These are phyloP conservation scores for Acanthococcus lagerstroemiae DNA, from an alignment of 2,888 invertebrate genomes.

Conservation along the genomic window DNA sequence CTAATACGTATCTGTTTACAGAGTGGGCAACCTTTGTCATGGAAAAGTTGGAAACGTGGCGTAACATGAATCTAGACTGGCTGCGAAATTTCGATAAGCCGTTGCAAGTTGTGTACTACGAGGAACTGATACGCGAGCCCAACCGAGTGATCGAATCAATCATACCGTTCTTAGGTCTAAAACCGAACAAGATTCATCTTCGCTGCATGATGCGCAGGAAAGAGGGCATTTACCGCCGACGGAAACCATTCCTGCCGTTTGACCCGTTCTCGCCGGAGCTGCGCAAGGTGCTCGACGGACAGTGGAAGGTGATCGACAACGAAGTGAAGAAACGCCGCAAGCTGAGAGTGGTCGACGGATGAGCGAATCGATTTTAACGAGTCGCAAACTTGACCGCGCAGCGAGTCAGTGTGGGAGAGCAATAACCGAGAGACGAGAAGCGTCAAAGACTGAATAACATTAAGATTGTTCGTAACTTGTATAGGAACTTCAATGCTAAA, in stretches of 20 bases:
- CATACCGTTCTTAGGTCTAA: conserved; percentile 50
- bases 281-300: conserved; percentile 38
- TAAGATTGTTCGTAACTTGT: too few relatives aligned
- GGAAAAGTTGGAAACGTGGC: conserved; percentile 57
- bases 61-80: conserved; percentile 59
- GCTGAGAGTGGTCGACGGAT: too few relatives aligned
- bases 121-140: conserved; percentile 53
- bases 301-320: neutral
- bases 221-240: conserved; percentile 63
- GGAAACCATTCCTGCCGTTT: conserved; percentile 51
- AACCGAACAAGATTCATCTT: conserved; percentile 43
- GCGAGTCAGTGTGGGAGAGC: too few relatives aligned
- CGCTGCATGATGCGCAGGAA: conserved; percentile 51
- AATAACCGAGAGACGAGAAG: too few relatives aligned
- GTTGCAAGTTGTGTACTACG: conserved; percentile 60
- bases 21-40: conserved; percentile 64
- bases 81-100: conserved; percentile 57
- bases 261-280: conserved; percentile 60
- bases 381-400: too few relatives aligned
- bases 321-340: neutral
- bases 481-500: too few relatives aligned
- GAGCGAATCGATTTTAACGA: too few relatives aligned
- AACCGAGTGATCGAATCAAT: conserved; percentile 50
- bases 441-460: too few relatives aligned
- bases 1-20: conserved; percentile 41